These are phyloP conservation scores for Spizaetus ornatus DNA, from an alignment of 2,113 vertebrate species.

Conservation along the genomic window DNA sequence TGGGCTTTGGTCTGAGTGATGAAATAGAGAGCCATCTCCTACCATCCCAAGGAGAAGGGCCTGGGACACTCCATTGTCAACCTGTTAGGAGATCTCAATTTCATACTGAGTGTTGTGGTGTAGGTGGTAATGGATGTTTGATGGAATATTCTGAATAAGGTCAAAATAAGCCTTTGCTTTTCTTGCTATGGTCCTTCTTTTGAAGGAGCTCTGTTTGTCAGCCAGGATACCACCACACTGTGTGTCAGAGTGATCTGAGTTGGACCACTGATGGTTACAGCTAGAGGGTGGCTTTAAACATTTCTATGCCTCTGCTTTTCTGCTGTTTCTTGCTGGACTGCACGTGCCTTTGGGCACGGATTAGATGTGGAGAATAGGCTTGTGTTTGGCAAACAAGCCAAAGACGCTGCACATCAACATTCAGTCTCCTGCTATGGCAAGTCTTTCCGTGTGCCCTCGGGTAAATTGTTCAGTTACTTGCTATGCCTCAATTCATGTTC, in stretches of 20 bases:
- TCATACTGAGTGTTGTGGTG: background rate
- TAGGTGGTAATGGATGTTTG: background rate
- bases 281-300: background rate
- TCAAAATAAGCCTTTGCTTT: background rate
- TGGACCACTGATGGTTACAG: background rate
- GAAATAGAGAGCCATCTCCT: background rate
- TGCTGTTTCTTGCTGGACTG: background rate
- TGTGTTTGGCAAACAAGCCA: background rate
- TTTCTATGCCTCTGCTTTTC: background rate
- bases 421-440: background rate
- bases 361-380: background rate
- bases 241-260: background rate
- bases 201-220: background rate
- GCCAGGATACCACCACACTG: rapidly evolving
- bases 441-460: rapidly evolving
- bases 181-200: background rate
- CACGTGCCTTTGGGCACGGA: background rate
- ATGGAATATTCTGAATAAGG: background rate
- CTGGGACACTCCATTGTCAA: background rate
- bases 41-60: background rate
- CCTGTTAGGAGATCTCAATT: background rate
- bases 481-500: rapidly evolving
- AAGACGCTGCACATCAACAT: background rate
- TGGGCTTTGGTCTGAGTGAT: background rate
- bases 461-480: background rate